These are phyloP conservation scores for Drosophila willistoni DNA, from an alignment of 1,140 invertebrate genomes.

Conservation along the genomic window DNA sequence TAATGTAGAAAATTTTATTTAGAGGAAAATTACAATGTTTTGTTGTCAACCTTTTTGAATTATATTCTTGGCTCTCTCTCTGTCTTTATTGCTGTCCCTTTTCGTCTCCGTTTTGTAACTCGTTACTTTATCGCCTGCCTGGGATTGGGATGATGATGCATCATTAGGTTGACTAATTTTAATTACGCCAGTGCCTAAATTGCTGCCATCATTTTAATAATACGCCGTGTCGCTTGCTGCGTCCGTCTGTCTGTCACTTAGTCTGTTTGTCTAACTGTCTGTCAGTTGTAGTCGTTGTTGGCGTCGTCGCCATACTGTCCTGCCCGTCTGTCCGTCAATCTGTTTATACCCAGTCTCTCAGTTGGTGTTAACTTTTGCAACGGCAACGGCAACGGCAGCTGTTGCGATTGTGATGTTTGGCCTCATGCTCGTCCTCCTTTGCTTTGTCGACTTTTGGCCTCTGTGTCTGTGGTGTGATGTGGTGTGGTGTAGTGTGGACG, in stretches of 20 bases:
- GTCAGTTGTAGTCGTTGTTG: slow-evolving; percentile 10
- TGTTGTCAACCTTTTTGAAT: background rate
- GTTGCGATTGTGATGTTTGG: slow-evolving; percentile 45
- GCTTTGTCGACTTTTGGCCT: slow-evolving; percentile 44
- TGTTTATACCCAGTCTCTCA: slow-evolving; percentile 42
- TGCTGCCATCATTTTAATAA: slow-evolving; percentile 80
- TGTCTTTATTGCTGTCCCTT: background rate
- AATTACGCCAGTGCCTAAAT: slow-evolving; percentile 75
- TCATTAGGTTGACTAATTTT: slow-evolving; percentile 80
- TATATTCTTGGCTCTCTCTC: background rate
- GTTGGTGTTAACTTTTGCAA: slow-evolving; percentile 67
- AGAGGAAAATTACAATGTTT: no score
- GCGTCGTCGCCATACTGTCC: slow-evolving; percentile 9
- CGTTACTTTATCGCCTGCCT: slow-evolving; percentile 25
- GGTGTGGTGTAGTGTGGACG: slow-evolving; percentile 19
- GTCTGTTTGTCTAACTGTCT: background rate
- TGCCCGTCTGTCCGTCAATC: slow-evolving; percentile 28
- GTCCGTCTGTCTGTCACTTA: background rate
- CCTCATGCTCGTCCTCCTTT: background rate
- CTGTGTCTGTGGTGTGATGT: slow-evolving; percentile 33
- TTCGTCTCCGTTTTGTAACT: slow-evolving; percentile 3
- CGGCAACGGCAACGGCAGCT: slow-evolving; percentile 55
- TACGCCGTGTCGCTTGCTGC: slow-evolving; percentile 50
- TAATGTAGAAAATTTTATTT: no score
- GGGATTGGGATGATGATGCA: slow-evolving; percentile 58